Conservation (phyloP, 2,888 invertebrate species). For the Zele albiditarsus region DNA sequence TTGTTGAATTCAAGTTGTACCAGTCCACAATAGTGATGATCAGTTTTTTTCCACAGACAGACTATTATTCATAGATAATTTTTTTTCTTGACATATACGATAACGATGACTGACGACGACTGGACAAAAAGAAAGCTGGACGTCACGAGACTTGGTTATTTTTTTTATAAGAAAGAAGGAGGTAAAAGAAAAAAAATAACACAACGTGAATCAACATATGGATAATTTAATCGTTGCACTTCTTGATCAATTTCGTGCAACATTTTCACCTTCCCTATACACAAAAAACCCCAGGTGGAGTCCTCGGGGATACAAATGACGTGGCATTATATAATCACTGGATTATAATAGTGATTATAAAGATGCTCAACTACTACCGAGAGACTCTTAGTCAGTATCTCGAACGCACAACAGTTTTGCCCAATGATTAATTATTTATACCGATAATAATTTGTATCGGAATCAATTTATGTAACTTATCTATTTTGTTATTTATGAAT, state of each 20-base stretch:
- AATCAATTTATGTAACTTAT: conserved; percentile 63
- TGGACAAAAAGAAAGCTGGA: conserved; percentile 32
- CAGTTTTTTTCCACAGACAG: conserved; percentile 16
- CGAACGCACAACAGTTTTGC: conserved; percentile 58
- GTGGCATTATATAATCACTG: conserved; percentile 15
- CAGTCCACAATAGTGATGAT: not conserved
- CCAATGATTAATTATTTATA: conserved; percentile 66
- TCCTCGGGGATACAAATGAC: conserved; percentile 39
- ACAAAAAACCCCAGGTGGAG: conserved; percentile 39
- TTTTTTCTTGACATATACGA: conserved; percentile 24
- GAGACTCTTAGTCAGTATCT: conserved; percentile 61
- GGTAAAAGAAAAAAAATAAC: not conserved
- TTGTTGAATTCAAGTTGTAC: conserved; percentile 33
- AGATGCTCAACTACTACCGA: conserved; percentile 43
- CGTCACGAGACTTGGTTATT: conserved; percentile 8
- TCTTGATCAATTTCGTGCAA: not conserved
- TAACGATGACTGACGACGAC: conserved; percentile 43
- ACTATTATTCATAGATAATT: conserved; percentile 13
- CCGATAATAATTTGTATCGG: conserved; percentile 52
- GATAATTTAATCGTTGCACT: conserved; percentile 16
- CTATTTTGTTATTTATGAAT: conserved; percentile 67
- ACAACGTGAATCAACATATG: conserved; percentile 24
- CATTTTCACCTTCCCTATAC: not conserved
- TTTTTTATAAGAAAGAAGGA: not conserved
- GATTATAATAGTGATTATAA: conserved; percentile 33